Evolutionary conservation across 2,888 invertebrate species (phyloP).

Genomic region (Lasioglossum zephyrum): DNA sequence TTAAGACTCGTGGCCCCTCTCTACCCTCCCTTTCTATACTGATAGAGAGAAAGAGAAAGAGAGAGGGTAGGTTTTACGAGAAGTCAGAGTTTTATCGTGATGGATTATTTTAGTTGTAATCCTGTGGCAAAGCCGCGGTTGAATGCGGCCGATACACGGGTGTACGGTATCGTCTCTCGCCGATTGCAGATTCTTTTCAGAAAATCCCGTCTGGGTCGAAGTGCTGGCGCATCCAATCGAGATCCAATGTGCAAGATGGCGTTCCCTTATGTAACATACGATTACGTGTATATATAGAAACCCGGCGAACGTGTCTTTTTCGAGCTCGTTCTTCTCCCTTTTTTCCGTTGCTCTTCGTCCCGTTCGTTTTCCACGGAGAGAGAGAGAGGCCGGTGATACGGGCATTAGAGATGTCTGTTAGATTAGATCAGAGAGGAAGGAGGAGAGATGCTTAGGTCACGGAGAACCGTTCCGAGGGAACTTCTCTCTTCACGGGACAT

Average conservation of each 20-base stretch:
- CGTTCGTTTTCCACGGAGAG: slow-evolving; percentile 30
- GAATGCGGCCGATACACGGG: slow-evolving; percentile 48
- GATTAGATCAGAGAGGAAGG: slow-evolving; percentile 49
- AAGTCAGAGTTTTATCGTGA: slow-evolving; percentile 45
- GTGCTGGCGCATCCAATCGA: slow-evolving; percentile 63
- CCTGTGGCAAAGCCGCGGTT: slow-evolving; percentile 33
- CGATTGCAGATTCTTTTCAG: slow-evolving; percentile 61
- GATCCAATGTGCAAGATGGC: slow-evolving; percentile 67
- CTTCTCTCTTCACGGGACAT: neutral
- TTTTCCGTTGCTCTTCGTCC: neutral
- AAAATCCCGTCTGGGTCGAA: slow-evolving; percentile 54
- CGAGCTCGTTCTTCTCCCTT: slow-evolving; percentile 27
- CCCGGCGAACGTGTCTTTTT: slow-evolving; percentile 40
- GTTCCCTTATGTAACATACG: slow-evolving; percentile 60
- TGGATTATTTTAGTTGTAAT: slow-evolving; percentile 58
- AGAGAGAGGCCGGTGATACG: slow-evolving; percentile 14
- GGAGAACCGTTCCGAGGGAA: slow-evolving; percentile 12
- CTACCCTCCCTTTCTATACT: too few relatives aligned
- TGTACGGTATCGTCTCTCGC: slow-evolving; percentile 45
- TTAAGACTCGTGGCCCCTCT: too few relatives aligned
- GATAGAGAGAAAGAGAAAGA: too few relatives aligned
- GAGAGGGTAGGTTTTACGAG: neutral
- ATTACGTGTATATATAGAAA: slow-evolving; percentile 25
- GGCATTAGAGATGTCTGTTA: slow-evolving; percentile 38
- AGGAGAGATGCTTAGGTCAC: slow-evolving; percentile 27